These are phyloP conservation scores for Chloroceryle inda DNA, from an alignment of 2,797 vertebrate species.

Conservation along the genomic window DNA sequence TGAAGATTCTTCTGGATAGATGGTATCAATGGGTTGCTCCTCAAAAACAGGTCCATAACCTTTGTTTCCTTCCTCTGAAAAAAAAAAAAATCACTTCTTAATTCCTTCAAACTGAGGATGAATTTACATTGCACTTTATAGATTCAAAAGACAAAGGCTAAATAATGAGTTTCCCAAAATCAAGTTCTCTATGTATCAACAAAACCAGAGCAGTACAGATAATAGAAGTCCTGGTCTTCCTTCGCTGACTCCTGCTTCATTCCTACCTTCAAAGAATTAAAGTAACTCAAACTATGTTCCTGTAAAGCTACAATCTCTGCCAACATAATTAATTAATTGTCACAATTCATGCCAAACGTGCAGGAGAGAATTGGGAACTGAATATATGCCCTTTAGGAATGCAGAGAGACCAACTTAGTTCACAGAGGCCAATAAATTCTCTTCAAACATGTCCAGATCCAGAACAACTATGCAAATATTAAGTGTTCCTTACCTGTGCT, in stretches of 20 bases:
- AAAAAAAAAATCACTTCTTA: neutral
- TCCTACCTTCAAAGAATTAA: neutral
- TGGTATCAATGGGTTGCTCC: slow-evolving; percentile 94
- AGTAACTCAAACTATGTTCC: neutral
- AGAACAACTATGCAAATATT: neutral
- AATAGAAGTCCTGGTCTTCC: neutral
- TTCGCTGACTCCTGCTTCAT: neutral
- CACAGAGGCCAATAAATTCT: neutral
- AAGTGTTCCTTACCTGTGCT: neutral
- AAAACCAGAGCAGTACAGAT: neutral
- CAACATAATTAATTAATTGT: neutral
- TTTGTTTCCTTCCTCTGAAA: slow-evolving; percentile 87
- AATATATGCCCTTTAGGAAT: neutral
- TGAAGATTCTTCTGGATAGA: slow-evolving; percentile 95
- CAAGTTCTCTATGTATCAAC: neutral
- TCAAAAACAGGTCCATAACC: slow-evolving; percentile 96
- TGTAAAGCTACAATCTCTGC: neutral
- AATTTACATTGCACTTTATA: neutral
- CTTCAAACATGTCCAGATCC: neutral
- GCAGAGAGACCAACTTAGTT: neutral
- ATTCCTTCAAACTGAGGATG: neutral
- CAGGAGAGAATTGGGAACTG: neutral
- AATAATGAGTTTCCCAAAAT: neutral
- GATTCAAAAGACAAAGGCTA: neutral
- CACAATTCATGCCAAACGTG: neutral